Conservation (phyloP, 2,797 vertebrate genomes). For the Clarias fuscus region DNA sequence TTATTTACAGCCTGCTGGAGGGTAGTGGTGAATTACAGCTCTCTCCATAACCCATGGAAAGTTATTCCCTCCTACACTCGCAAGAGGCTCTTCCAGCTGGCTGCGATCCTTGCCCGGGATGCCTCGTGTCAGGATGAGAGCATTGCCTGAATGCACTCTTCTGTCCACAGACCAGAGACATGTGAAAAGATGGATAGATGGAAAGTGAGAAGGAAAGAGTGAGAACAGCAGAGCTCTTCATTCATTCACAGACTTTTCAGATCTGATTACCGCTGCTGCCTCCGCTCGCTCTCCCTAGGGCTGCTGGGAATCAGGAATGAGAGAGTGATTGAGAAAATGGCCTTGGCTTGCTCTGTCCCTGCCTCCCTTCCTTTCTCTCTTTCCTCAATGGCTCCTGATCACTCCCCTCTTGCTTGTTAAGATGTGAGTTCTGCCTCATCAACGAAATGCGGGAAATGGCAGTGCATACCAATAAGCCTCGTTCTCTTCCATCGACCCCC, state of each 20-base stretch:
- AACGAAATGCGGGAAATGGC: slow-evolving; percentile 63
- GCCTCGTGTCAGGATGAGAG: slow-evolving; percentile 29
- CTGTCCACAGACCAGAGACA: slow-evolving; percentile 24
- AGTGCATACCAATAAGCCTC: slow-evolving; percentile 45
- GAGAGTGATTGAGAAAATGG: slow-evolving; percentile 52
- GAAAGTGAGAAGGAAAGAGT: slow-evolving; percentile 20
- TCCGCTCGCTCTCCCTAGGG: slow-evolving; percentile 30
- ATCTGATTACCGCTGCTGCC: slow-evolving; percentile 48
- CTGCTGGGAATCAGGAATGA: slow-evolving; percentile 39
- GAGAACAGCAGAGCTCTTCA: slow-evolving; percentile 31
- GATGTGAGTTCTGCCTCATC: slow-evolving; percentile 65
- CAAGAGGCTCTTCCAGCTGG: slow-evolving; percentile 1
- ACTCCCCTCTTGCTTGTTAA: slow-evolving; percentile 56
- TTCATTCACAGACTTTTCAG: slow-evolving; percentile 48
- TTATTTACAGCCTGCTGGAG: slow-evolving; percentile 42
- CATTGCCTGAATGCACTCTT: slow-evolving; percentile 25
- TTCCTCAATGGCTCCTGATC: slow-evolving; percentile 49
- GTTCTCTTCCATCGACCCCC: background rate
- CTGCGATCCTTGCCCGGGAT: background rate
- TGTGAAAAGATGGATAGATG: slow-evolving; percentile 7
- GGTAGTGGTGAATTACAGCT: slow-evolving; percentile 18
- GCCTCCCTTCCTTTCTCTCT: slow-evolving; percentile 13
- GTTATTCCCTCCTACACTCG: slow-evolving; percentile 17
- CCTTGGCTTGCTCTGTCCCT: slow-evolving; percentile 27
- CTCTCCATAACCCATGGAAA: slow-evolving; percentile 18